Conservation (phyloP, 2,888 invertebrate genomes). For the Eupithecia subfuscata region DNA sequence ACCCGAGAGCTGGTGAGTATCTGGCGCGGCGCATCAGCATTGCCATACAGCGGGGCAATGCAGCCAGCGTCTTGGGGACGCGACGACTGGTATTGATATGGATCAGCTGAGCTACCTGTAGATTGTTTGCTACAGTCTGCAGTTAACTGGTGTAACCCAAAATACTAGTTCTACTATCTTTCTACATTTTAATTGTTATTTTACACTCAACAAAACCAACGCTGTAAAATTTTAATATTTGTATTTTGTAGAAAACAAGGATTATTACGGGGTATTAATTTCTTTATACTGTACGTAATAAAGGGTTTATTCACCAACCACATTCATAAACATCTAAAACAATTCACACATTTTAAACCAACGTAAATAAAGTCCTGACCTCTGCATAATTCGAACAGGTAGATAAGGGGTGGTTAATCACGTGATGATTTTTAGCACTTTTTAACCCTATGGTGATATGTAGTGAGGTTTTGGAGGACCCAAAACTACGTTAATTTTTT, state of each 20-base stretch:
- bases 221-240: too few relatives aligned
- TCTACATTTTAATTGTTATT: not conserved
- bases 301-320: not conserved
- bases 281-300: too few relatives aligned
- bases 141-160: not conserved
- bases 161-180: too few relatives aligned
- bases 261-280: too few relatives aligned
- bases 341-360: too few relatives aligned
- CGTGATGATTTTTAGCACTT: not conserved
- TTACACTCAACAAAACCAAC: not conserved
- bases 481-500: too few relatives aligned
- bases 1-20: not conserved
- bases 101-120: not conserved
- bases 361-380: too few relatives aligned
- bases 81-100: not conserved
- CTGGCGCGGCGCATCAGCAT: not conserved
- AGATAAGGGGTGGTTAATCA: too few relatives aligned
- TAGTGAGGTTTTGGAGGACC: too few relatives aligned
- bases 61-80: not conserved
- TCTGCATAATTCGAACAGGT: not conserved
- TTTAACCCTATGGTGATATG: too few relatives aligned
- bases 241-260: too few relatives aligned
- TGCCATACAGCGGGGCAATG: conserved; percentile 4
- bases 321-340: not conserved
- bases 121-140: not conserved